phyloP scores from a whole-genome alignment of 2,888 invertebrate species.

The Schizotus pectinicornis region DNA sequence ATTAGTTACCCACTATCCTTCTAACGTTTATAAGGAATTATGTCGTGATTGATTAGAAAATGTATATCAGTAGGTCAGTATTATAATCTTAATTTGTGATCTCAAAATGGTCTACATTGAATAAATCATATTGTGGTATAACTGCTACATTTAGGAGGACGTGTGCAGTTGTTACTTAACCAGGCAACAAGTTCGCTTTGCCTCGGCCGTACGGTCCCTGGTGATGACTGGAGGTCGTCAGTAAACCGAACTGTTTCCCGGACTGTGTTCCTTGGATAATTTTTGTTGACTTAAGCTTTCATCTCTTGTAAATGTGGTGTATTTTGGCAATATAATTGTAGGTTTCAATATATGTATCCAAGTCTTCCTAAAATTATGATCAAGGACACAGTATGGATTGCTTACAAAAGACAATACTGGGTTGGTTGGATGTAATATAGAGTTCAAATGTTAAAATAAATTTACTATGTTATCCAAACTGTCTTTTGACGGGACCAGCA shows the following conservation, averaged over 20 bases:
- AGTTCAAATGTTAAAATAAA: slow-evolving; percentile 17
- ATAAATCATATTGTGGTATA: slow-evolving; percentile 29
- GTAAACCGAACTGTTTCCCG: slow-evolving; percentile 31
- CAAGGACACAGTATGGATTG: slow-evolving; percentile 40
- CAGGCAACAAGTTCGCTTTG: slow-evolving; percentile 1
- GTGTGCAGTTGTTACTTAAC: slow-evolving; percentile 17
- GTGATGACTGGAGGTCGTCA: background rate
- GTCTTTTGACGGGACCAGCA: slow-evolving; percentile 10
- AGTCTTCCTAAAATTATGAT: slow-evolving; percentile 41
- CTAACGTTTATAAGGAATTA: slow-evolving; percentile 5
- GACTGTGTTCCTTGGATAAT: slow-evolving; percentile 41
- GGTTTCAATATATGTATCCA: slow-evolving; percentile 31
- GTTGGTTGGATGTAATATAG: slow-evolving; percentile 34
- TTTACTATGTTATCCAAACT: slow-evolving; percentile 8
- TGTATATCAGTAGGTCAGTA: slow-evolving; percentile 18
- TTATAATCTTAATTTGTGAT: slow-evolving; percentile 18
- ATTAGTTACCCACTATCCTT: slow-evolving; percentile 30
- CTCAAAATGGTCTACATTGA: slow-evolving; percentile 34
- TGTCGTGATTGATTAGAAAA: slow-evolving; percentile 22
- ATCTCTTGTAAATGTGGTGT: slow-evolving; percentile 35
- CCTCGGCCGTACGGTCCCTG: too few relatives aligned
- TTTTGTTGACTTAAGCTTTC: slow-evolving; percentile 35
- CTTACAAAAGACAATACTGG: slow-evolving; percentile 44
- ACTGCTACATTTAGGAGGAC: slow-evolving; percentile 33
- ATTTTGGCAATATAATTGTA: slow-evolving; percentile 36